phyloP scores from a whole-genome alignment of 2,888 invertebrate genomes.

The Latheticus oryzae region DNA sequence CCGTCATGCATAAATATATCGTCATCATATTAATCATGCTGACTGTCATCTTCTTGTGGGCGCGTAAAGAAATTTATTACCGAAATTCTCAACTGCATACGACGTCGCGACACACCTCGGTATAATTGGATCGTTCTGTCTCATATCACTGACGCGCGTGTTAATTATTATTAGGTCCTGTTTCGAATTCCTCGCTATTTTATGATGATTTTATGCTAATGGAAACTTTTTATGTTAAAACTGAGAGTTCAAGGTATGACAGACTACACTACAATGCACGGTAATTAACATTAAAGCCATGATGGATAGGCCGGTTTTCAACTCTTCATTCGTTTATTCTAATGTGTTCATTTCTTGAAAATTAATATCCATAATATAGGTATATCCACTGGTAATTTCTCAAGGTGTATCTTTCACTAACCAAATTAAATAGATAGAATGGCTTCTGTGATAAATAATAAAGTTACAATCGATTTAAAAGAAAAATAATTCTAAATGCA shows the following conservation, averaged over 20 bases:
- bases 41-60: conserved; percentile 51
- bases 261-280: conserved; percentile 26
- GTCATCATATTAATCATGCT: conserved; percentile 47
- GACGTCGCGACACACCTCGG: conserved; percentile 51
- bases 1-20: conserved; percentile 31
- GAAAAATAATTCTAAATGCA: no score
- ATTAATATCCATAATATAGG: no score
- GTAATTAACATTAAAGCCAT: conserved; percentile 25
- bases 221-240: conserved; percentile 48
- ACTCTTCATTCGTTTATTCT: no score
- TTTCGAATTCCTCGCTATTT: conserved; percentile 52
- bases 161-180: conserved; percentile 52
- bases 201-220: conserved; percentile 55
- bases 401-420: no score
- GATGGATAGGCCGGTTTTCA: conserved; percentile 5
- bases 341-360: no score
- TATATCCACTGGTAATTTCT: no score
- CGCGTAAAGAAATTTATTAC: conserved; percentile 49
- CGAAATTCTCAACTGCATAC: conserved; percentile 46
- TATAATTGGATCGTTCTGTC: conserved; percentile 51
- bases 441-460: no score
- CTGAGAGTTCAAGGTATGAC: conserved; percentile 44
- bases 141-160: conserved; percentile 46
- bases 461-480: no score
- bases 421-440: no score